phyloP scores from a whole-genome alignment of 2,888 invertebrate species.

The Dynastes hyllus region DNA sequence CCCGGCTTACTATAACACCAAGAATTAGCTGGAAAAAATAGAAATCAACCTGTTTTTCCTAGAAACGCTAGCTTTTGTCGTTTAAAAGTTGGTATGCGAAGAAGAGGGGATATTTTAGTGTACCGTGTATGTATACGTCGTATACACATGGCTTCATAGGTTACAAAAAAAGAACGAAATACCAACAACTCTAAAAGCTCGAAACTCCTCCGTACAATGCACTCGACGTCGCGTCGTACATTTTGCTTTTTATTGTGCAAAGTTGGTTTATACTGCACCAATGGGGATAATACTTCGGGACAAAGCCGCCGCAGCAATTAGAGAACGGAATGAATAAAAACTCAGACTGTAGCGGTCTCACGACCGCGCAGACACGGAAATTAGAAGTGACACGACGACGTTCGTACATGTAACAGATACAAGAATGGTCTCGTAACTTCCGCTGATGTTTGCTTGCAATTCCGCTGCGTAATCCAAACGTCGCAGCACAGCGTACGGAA shows the following conservation, averaged over 20 bases:
- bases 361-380: slow-evolving; percentile 11
- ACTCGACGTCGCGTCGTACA: slow-evolving; percentile 10
- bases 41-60: no score
- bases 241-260: slow-evolving; percentile 39
- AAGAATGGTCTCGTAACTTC: slow-evolving; percentile 9
- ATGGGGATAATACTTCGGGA: slow-evolving; percentile 41
- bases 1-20: no score
- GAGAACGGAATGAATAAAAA: slow-evolving; percentile 24
- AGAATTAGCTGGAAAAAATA: no score
- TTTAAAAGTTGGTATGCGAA: no score
- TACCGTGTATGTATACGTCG: no score
- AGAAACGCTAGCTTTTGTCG: no score
- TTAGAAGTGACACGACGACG: slow-evolving; percentile 11
- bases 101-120: no score
- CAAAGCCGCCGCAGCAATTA: slow-evolving; percentile 44
- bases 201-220: slow-evolving; percentile 9
- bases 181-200: slow-evolving; percentile 11
- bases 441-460: background rate
- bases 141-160: background rate
- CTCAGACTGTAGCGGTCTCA: background rate
- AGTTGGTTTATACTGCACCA: slow-evolving; percentile 32
- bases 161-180: slow-evolving; percentile 1
- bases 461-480: background rate
- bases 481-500: background rate
- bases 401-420: background rate